Percentiles rank a stretch among this genome's conserved stretches.
phyloP scores from a whole-genome alignment of 2,113 vertebrate genomes.

The Corythoichthys haematopterus region DNA sequence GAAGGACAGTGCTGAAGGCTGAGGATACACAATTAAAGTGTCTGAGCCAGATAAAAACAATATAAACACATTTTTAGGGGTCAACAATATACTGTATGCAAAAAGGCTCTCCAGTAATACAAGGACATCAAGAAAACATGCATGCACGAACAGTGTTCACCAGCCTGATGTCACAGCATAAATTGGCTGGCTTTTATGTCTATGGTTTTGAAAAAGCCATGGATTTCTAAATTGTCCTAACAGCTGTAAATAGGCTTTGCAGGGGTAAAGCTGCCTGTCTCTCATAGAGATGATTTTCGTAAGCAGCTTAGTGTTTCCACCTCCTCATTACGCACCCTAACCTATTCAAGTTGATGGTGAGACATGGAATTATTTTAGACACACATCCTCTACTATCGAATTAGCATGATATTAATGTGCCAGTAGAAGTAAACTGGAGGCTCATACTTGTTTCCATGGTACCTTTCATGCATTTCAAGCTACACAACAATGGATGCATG shows the following conservation, averaged over 20 bases:
- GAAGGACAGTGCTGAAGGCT: constrained; percentile 1
- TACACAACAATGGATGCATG: not conserved
- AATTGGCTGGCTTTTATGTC: not conserved
- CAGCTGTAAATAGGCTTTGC: constrained; percentile 65
- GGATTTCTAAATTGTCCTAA: constrained; percentile 61
- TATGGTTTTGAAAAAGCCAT: constrained; percentile 19
- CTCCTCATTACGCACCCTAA: constrained; percentile 63
- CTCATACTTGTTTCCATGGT: constrained; percentile 29
- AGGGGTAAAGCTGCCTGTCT: constrained; percentile 51
- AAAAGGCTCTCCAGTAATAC: not conserved
- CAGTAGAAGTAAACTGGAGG: constrained; percentile 31
- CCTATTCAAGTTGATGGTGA: constrained; percentile 56
- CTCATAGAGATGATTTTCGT: constrained; percentile 65
- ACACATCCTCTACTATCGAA: constrained; percentile 35
- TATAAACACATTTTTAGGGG: not conserved
- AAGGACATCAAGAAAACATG: constrained; percentile 5
- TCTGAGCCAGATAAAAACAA: not conserved
- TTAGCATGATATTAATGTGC: constrained; percentile 45
- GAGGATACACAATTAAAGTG: not conserved
- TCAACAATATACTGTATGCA: not conserved
- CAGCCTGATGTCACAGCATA: constrained; percentile 9
- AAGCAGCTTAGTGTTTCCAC: constrained; percentile 68
- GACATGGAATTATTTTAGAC: constrained; percentile 46
- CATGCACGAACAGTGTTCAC: not conserved
- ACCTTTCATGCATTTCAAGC: constrained; percentile 12